A percentile compares a stretch with the other conserved stretches of the same genome.
Evolutionary conservation across 2,113 vertebrate species (phyloP).

Genomic region (Cryptoleucopteryx plumbea): DNA sequence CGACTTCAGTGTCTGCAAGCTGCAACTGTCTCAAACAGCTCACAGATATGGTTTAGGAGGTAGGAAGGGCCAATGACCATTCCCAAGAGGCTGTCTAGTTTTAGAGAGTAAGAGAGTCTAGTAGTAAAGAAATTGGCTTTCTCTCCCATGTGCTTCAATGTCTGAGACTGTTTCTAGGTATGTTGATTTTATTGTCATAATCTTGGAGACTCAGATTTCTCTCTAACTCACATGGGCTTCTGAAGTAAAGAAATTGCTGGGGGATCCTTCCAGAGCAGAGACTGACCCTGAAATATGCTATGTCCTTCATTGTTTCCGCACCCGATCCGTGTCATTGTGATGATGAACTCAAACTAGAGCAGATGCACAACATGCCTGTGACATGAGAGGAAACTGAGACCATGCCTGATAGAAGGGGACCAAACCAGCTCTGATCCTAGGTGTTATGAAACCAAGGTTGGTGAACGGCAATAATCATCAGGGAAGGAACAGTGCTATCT

Average conservation of each 20-base stretch:
- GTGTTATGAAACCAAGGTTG: background rate
- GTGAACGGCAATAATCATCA: background rate
- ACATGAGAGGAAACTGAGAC: background rate
- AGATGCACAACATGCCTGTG: background rate
- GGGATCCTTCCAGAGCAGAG: background rate
- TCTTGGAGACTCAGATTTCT: background rate
- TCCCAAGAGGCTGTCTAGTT: background rate
- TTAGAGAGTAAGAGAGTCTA: background rate
- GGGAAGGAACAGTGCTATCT: background rate
- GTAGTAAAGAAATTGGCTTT: background rate
- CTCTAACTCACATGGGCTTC: background rate
- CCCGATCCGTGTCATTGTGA: rapidly evolving
- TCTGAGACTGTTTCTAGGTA: background rate
- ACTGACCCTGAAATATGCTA: background rate
- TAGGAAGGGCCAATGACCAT: background rate
- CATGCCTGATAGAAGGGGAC: background rate
- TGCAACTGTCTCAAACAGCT: background rate
- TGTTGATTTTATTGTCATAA: background rate
- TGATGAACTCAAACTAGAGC: background rate
- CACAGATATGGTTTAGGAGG: background rate
- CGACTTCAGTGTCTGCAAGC: background rate
- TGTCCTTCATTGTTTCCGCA: background rate
- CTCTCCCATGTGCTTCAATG: background rate
- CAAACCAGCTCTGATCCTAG: background rate
- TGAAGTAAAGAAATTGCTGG: background rate